Evolutionary conservation across 2,113 vertebrate species (phyloP).

Genomic region (Balaeniceps rex): DNA sequence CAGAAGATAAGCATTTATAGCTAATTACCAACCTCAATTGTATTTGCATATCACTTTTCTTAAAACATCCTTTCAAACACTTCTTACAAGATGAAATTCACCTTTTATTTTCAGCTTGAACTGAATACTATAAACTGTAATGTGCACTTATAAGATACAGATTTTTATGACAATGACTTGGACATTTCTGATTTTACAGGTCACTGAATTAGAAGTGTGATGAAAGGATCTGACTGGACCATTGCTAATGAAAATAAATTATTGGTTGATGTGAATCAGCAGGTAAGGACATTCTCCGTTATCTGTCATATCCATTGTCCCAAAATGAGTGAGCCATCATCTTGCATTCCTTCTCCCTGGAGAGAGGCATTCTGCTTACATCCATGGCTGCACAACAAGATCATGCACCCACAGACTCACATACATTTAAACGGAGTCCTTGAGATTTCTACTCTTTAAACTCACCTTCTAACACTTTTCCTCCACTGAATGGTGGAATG

Average conservation of each 20-base stretch:
- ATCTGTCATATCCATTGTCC: background rate
- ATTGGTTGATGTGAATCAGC: background rate
- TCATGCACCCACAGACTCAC: background rate
- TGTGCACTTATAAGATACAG: background rate
- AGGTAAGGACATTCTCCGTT: background rate
- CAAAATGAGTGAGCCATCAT: background rate
- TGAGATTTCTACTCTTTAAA: background rate
- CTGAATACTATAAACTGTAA: background rate
- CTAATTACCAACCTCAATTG: slow-evolving; percentile 16
- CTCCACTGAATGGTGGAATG: background rate
- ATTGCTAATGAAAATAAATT: background rate
- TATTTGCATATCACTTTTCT: slow-evolving; percentile 8
- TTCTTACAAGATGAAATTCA: background rate
- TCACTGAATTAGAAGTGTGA: background rate
- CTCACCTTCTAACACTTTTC: background rate
- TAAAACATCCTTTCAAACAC: background rate
- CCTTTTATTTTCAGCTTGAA: background rate
- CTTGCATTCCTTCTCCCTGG: background rate
- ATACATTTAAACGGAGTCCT: background rate
- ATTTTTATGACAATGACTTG: background rate
- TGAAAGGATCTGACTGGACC: background rate
- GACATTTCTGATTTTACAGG: background rate
- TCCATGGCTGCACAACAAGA: background rate
- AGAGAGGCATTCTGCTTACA: background rate
- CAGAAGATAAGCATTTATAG: slow-evolving; percentile 32